phyloP scores from a whole-genome alignment of 1,140 invertebrate genomes.

The Popillia japonica region DNA sequence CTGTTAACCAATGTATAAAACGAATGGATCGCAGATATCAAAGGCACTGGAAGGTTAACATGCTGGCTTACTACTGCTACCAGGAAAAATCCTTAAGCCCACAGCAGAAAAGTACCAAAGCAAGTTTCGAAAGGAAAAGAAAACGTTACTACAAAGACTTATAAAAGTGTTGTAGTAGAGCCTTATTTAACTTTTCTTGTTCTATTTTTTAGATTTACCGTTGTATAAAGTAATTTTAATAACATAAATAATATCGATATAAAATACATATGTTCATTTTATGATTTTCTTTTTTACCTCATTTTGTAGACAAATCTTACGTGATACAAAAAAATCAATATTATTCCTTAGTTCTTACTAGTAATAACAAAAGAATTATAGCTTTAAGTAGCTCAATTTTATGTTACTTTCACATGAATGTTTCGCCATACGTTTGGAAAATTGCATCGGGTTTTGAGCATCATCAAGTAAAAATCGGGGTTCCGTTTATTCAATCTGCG shows the following conservation, averaged over 20 bases:
- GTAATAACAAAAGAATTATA: too few species aligned
- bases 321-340: slow-evolving; percentile 1
- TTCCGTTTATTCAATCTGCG: too few species aligned
- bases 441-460: too few species aligned
- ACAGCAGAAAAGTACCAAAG: slow-evolving; percentile 32
- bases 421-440: too few species aligned
- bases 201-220: slow-evolving; percentile 18
- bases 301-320: slow-evolving; percentile 32
- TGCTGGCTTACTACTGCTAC: slow-evolving; percentile 54
- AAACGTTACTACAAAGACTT: slow-evolving; percentile 34
- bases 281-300: slow-evolving; percentile 30
- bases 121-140: slow-evolving; percentile 18
- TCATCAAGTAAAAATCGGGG: too few species aligned
- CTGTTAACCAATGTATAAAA: slow-evolving; percentile 52
- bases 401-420: too few species aligned
- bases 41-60: slow-evolving; percentile 48
- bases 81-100: slow-evolving; percentile 31
- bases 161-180: slow-evolving; percentile 23
- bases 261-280: slow-evolving; percentile 32
- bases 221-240: slow-evolving; percentile 32
- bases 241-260: slow-evolving; percentile 35
- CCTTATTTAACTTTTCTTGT: slow-evolving; percentile 27
- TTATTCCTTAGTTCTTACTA: too few species aligned
- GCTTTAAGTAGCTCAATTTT: too few species aligned
- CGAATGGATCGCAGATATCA: slow-evolving; percentile 52